A percentile compares a stretch with the other conserved stretches of the same genome.
phyloP scores from a whole-genome alignment of 2,888 invertebrate genomes.

The Synanthedon tipuliformis region DNA sequence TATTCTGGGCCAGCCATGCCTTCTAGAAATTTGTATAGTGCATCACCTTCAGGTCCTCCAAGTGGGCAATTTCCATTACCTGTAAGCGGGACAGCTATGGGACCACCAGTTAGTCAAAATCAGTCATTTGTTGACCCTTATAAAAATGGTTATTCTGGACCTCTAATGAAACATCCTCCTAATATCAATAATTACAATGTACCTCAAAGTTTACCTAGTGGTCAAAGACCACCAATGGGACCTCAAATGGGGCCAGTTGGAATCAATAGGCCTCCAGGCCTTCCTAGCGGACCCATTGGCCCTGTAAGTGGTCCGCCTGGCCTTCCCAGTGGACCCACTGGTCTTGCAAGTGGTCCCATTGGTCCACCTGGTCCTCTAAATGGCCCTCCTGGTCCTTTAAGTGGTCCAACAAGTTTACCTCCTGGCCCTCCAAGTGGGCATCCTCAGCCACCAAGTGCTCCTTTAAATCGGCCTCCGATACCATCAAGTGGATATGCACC shows the following conservation, averaged over 20 bases:
- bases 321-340: conserved; percentile 1
- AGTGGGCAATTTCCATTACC: conserved; percentile 1
- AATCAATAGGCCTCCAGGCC: conserved; percentile 5
- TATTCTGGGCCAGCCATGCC: conserved; percentile 11
- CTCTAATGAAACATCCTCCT: conserved; percentile 12
- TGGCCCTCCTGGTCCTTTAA: conserved; percentile 7
- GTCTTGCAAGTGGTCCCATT: conserved; percentile 4
- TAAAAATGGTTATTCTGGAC: conserved; percentile 20
- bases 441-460: neutral
- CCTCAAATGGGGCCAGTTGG: conserved; percentile 1
- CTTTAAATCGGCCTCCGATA: conserved; percentile 1
- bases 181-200: conserved; percentile 5
- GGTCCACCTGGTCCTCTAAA: conserved; percentile 10
- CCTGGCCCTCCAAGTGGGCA: conserved; percentile 2
- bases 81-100: conserved; percentile 2
- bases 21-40: conserved; percentile 7
- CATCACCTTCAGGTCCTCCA: conserved; percentile 3
- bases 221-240: conserved; percentile 8
- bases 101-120: conserved; percentile 6
- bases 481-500: conserved; percentile 7
- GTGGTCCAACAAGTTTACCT: conserved; percentile 11
- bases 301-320: conserved; percentile 13
- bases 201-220: conserved; percentile 9
- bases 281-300: conserved; percentile 9
- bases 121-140: conserved; percentile 23